phyloP scores from a whole-genome alignment of 2,113 vertebrate species.

The Rhegmatorhina hoffmannsi region DNA sequence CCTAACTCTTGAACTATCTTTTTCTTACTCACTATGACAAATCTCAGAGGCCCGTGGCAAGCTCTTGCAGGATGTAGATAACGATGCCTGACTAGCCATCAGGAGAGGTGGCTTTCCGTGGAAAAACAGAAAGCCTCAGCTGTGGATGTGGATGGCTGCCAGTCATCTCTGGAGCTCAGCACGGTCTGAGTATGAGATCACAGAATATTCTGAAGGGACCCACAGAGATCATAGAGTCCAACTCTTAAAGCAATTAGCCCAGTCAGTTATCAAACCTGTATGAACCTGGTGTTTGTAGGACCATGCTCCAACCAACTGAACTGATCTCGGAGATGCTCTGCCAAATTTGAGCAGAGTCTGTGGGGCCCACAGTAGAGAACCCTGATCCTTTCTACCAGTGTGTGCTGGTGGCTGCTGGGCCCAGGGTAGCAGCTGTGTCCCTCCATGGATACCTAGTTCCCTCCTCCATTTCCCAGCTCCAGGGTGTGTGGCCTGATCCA shows the following conservation, averaged over 20 bases:
- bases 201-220: background rate
- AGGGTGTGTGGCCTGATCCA: accelerated
- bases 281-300: background rate
- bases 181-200: background rate
- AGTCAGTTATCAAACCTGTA: background rate
- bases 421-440: too few relatives aligned
- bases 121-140: background rate
- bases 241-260: background rate
- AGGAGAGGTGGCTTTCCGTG: background rate
- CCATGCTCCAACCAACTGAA: background rate
- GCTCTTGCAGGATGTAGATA: constrained; percentile 30
- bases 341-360: background rate
- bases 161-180: background rate
- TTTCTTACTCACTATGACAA: constrained; percentile 4
- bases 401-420: accelerated
- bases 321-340: background rate
- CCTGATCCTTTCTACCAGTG: background rate
- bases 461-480: accelerated
- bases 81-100: accelerated
- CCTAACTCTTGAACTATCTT: constrained; percentile 53
- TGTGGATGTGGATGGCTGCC: background rate
- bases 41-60: constrained; percentile 1
- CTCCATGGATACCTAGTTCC: accelerated
- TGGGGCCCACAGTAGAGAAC: background rate
- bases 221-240: background rate